These are phyloP conservation scores for Thunnus maccoyii DNA, from an alignment of 2,113 vertebrate genomes.

Conservation along the genomic window DNA sequence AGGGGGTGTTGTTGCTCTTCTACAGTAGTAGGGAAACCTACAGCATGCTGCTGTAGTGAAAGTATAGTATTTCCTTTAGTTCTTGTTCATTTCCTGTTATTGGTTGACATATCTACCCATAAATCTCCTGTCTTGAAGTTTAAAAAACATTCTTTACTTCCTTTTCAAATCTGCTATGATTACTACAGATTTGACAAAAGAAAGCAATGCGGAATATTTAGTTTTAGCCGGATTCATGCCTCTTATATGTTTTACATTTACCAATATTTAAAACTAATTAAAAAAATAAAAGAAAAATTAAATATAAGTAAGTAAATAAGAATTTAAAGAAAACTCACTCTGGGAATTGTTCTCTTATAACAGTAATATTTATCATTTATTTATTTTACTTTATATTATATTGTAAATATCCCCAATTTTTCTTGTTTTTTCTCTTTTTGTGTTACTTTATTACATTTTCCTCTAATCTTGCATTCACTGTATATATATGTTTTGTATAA, in stretches of 20 bases:
- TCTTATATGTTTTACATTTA: neutral
- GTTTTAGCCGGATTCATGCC: neutral
- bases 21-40: neutral
- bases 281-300: neutral
- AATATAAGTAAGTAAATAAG: neutral
- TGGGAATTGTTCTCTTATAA: no score
- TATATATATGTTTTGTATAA: no score
- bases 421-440: no score
- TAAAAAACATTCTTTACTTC: no score
- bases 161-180: neutral
- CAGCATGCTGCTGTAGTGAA: no score
- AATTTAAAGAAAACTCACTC: neutral
- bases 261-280: neutral
- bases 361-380: neutral
- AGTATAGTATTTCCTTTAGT: neutral
- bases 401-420: no score
- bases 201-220: neutral
- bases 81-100: neutral
- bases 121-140: neutral
- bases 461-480: no score
- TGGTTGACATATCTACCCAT: neutral
- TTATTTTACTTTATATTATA: no score
- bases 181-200: no score
- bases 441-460: no score
- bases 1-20: conserved; percentile 16